Evolutionary conservation across 2,797 vertebrate genomes (phyloP), one percentile per base, ranked within the genome.

Genomic region (Distichodus sexfasciatus): DNA sequence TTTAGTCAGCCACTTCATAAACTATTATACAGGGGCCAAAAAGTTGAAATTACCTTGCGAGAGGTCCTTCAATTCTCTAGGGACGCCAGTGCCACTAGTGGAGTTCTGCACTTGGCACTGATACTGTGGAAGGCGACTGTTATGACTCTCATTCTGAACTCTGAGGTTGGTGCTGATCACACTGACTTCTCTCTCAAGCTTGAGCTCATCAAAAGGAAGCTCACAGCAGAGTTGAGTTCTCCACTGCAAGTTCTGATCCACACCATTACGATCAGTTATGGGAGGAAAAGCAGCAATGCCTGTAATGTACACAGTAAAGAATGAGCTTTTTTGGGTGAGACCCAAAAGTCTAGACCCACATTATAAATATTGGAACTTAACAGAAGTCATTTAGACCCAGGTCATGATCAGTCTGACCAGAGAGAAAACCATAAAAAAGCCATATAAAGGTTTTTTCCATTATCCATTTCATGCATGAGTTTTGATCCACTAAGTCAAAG

Each of bases 221-320:
- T 86, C 82, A 87, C 89, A 91, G 83, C 89, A 90, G 51, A 91
- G 75, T 72, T 79, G 72, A 76, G 82, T 79, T 53, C 77, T 81
- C 91, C 89, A 91, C 0, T 89, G 87, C 41, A 89, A 79, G 23
- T 81, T 78, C 65, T 81, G n/a, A 12, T 71, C 73, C 61, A 60
- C 72, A 29, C 69, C 64, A 43, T 0, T 50, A 6, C 48, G 26
- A 3, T 35, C 57, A 21, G 41, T 62, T 23, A 54, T 29, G 0
- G 29, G 54, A 63, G 70, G 64, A 51, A 48, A 33, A 79, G 71
- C 69, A 70, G 48, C 46, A 43, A 65, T 74, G 53, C 82, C 90
- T 90, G 81, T 6, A 71, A 66, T n/a, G n/a, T n/a, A n/a, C n/a
- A n/a, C n/a, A n/a, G n/a, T n/a, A n/a, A n/a, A n/a, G n/a, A n/a